Percentiles rank a stretch among this genome's conserved stretches.
These are phyloP conservation scores for Leptosomus discolor DNA, from an alignment of 2,113 vertebrate species.

Conservation along the genomic window DNA sequence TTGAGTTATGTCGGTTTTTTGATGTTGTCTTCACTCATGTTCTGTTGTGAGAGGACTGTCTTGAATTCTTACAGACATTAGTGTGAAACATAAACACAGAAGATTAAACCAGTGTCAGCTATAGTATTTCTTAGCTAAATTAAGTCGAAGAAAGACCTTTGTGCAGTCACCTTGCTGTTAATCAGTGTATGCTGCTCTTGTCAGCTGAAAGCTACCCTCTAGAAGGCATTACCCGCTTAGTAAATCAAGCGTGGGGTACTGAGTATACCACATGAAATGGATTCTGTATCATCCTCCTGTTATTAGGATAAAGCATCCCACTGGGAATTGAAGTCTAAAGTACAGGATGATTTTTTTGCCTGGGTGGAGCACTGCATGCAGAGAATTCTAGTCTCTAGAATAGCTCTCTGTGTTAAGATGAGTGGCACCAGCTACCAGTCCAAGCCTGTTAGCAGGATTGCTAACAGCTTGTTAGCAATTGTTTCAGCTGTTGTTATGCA, in stretches of 20 bases:
- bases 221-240: background rate
- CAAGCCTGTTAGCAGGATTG: background rate
- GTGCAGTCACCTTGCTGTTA: background rate
- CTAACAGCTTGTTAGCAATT: no score
- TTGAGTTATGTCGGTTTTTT: background rate
- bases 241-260: background rate
- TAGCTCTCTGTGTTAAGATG: background rate
- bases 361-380: background rate
- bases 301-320: background rate
- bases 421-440: background rate
- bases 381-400: background rate
- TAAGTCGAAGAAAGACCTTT: background rate
- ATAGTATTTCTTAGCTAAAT: background rate
- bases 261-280: background rate
- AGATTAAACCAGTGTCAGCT: background rate
- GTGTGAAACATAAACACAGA: background rate
- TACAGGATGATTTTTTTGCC: background rate
- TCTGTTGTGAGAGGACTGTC: background rate
- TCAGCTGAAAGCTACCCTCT: background rate
- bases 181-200: background rate
- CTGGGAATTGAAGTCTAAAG: background rate
- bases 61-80: background rate
- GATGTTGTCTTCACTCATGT: background rate
- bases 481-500: background rate
- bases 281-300: background rate